Evolutionary conservation across 2,888 invertebrate genomes (phyloP), one percentile per base, ranked within the genome.

Genomic region (Athalia cordata): DNA sequence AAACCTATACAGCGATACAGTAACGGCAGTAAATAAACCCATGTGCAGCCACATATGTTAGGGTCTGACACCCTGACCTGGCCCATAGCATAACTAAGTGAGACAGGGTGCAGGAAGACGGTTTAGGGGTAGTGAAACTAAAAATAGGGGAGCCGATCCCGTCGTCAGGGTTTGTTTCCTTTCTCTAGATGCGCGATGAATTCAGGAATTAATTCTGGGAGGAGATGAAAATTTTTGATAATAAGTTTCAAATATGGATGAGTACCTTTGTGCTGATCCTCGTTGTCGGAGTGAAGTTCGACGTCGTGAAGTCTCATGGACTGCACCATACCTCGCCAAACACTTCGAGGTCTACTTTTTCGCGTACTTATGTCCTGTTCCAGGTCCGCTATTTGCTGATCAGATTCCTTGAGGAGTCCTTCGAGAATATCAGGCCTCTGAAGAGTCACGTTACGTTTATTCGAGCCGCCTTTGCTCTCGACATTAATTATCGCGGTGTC

Each of bases 281-380:
- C 89, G 81, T 83, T 86, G 70, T 88, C 88, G 4, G 88, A 88
- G 77, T 85, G 87, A 7, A 87, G 82, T 64, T 88, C 88, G 0
- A 84, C 86, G 50, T 88, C 87, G 78, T 87, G 85, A 8, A 88
- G 81, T 61, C 85, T 86, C 85, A 88, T 86, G 0, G 88, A 87
- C 67, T 87, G 87, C 11, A 88, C 86, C 79, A 88, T 86, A 15
- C 87, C 87, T 64, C 86, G 81, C 88, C 88, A 88, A 68, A 87
- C 86, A 62, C 83, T 86, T 49, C 87, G 79, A 4, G 86, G 83
- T 61, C 75, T 61, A 52, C 87, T 83, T 57, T 85, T 83, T n/a
- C 83, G 81, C 15, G 80, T 82, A 70, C 79, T 78, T 29, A 86
- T 79, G 77, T 89, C 87, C n/a, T 79, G 79, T 55, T 83, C 84